phyloP scores from a whole-genome alignment of 1,140 invertebrate genomes.

The Drosophila virilis region DNA sequence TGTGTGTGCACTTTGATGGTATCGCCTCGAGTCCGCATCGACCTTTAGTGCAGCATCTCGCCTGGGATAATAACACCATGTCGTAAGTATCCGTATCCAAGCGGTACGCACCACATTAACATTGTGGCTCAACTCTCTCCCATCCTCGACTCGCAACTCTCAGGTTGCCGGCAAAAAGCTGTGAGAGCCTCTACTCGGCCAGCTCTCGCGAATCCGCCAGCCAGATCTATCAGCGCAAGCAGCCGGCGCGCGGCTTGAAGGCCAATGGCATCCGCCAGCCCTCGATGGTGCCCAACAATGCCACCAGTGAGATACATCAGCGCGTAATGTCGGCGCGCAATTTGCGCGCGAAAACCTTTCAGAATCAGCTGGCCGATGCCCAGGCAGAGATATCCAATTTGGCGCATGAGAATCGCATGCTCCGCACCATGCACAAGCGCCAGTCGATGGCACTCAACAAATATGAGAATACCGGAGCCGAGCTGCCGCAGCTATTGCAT shows the following conservation, averaged over 20 bases:
- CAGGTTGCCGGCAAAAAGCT: constrained; percentile 75
- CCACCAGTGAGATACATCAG: constrained; percentile 86
- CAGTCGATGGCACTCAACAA: constrained; percentile 90
- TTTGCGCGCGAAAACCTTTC: constrained; percentile 89
- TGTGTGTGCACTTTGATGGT: constrained; percentile 59
- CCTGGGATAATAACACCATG: constrained; percentile 48
- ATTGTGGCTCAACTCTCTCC: background rate
- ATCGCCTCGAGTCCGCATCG: constrained; percentile 61
- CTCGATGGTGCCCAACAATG: constrained; percentile 53
- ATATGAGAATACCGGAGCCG: constrained; percentile 90
- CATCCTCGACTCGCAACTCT: background rate
- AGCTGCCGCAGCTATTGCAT: constrained; percentile 89
- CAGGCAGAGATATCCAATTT: constrained; percentile 91
- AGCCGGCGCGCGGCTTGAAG: constrained; percentile 39
- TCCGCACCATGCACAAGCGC: constrained; percentile 90
- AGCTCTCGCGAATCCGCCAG: constrained; percentile 78
- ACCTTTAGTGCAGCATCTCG: constrained; percentile 34
- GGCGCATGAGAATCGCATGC: constrained; percentile 89
- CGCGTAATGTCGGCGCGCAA: constrained; percentile 91
- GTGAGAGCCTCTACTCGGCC: constrained; percentile 79
- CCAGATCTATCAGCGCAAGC: constrained; percentile 70
- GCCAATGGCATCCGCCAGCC: constrained; percentile 53
- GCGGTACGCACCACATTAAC: background rate
- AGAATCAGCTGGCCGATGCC: constrained; percentile 91
- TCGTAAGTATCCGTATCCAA: constrained; percentile 50